Evolutionary conservation across 1,140 invertebrate species (phyloP), one percentile per base, ranked within the genome.

Genomic region (Grapholita molesta): DNA sequence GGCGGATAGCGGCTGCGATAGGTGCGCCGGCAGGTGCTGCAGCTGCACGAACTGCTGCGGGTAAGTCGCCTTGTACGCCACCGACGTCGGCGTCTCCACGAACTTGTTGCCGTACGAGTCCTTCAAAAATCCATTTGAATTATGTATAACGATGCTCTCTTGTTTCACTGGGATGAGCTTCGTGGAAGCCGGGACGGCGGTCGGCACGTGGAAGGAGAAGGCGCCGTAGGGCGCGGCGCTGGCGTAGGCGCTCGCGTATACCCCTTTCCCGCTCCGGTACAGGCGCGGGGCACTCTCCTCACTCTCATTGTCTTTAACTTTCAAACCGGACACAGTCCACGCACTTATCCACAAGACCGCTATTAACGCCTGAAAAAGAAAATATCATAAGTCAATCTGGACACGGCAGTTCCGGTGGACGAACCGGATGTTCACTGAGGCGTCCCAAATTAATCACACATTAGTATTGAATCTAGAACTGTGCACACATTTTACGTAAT

Each of bases 51-150:
- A 91, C 69, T 91, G 85, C 69, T 90, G 86, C 1, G 89, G 85
- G 35, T 85, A 83, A 3, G 80, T 75, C 9, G 79, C 70, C 67
- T 80, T 87, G 28, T 87, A 91, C 0, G 84, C 68, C 1, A 80
- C 66, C 4, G 77, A 66, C 67, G 86, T 83, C 12, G 85, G 84
- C 1, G 80, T 67, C 24, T 73, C 79, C 1, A 80, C 74, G 53
- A 82, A 89, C 67, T 73, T 77, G 30, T 91, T 88, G 21, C 89
- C 89, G 66, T 91, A 91, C 0, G 89, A 91, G 70, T 91, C 89
- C 70, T 75, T 88, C 28, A 91, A 76, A 55, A 74, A 83, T 33
- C 74, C 80, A 38, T 84, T 82, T n/a, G 72, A 69, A 30, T 82
- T 88, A 24, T 88, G 81, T 21, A 80, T 71, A 25, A 79, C 70